Percentiles rank a stretch among this genome's conserved stretches.
Conservation (phyloP, 2,113 vertebrate species). For the Centropus unirufus region DNA sequence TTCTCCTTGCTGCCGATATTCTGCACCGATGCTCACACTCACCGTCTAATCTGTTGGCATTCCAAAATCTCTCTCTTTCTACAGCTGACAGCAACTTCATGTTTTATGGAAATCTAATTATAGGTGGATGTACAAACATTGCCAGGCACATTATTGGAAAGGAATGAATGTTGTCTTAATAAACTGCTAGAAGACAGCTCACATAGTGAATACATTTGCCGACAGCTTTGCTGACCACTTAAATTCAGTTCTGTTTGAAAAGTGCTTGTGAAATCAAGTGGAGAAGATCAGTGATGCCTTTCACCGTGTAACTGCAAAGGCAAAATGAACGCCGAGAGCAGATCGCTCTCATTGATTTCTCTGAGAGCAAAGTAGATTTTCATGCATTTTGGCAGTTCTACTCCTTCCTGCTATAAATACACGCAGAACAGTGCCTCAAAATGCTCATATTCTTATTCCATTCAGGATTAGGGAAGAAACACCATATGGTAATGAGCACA, state of each 20-base stretch:
- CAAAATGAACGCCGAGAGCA: slow-evolving; percentile 15
- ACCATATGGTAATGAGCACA: neutral
- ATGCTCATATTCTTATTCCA: neutral
- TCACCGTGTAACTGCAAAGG: neutral
- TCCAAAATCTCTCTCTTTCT: neutral
- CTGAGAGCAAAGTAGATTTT: neutral
- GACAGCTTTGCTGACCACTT: neutral
- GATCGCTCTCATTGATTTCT: neutral
- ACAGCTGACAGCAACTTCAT: neutral
- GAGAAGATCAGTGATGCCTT: neutral
- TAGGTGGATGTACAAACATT: neutral
- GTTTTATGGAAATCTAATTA: neutral
- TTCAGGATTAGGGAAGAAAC: slow-evolving; percentile 1
- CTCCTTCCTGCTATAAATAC: slow-evolving; percentile 29
- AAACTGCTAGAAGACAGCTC: neutral
- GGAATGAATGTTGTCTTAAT: neutral
- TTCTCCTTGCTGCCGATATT: neutral
- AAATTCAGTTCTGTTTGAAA: slow-evolving; percentile 23
- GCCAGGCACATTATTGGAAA: neutral
- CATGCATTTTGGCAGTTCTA: slow-evolving; percentile 26
- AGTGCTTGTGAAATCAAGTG: neutral
- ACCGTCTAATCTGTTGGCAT: neutral
- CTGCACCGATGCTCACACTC: neutral
- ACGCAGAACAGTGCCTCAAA: neutral
- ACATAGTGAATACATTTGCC: neutral